phyloP scores from a whole-genome alignment of 1,140 invertebrate species.

The Drosophila ogumai region DNA sequence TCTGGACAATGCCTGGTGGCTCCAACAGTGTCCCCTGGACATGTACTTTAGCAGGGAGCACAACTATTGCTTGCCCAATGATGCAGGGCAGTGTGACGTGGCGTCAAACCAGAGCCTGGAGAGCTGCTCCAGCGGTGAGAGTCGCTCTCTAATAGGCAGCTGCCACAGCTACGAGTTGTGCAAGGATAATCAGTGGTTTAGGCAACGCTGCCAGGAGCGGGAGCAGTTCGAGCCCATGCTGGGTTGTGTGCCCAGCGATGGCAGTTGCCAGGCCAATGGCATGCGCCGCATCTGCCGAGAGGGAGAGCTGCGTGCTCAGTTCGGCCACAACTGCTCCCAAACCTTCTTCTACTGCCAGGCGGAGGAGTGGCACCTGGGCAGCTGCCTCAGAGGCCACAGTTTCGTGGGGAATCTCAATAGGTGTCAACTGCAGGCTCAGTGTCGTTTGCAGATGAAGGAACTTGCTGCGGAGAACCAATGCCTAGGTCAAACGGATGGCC shows the following conservation, averaged over 20 bases:
- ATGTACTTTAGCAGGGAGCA: conserved; percentile 70
- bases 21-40: conserved; percentile 69
- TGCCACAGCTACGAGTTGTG: conserved; percentile 69
- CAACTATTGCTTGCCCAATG: conserved; percentile 76
- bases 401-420: conserved; percentile 9
- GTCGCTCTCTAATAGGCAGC: conserved; percentile 49
- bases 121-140: conserved; percentile 31
- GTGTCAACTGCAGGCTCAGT: conserved; percentile 48
- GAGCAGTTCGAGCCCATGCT: conserved; percentile 63
- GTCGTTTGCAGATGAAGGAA: conserved; percentile 12
- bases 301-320: conserved; percentile 37
- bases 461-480: conserved; percentile 29
- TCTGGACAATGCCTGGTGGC: conserved; percentile 75
- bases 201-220: conserved; percentile 23
- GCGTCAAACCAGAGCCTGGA: background rate
- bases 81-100: conserved; percentile 39
- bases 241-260: conserved; percentile 57
- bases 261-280: conserved; percentile 64
- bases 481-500: conserved; percentile 53
- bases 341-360: conserved; percentile 66
- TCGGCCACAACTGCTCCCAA: conserved; percentile 52
- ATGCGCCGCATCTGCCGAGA: conserved; percentile 53
- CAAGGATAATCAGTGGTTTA: conserved; percentile 36
- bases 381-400: conserved; percentile 61
- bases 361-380: conserved; percentile 66